Conservation (phyloP, 1,140 invertebrate species). For the Neodiprion virginianus region DNA sequence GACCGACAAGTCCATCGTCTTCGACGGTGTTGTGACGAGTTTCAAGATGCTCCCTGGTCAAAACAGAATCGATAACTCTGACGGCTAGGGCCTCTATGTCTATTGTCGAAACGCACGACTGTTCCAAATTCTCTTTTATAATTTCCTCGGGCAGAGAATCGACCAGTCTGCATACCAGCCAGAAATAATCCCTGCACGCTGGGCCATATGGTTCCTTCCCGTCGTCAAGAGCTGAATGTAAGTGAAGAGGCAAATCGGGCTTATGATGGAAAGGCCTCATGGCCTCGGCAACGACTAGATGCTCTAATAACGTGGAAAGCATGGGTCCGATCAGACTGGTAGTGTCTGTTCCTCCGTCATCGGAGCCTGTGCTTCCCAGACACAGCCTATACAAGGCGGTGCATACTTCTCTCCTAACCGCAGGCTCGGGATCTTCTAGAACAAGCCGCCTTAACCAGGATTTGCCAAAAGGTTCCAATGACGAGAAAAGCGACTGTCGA, state of each 20-base stretch:
- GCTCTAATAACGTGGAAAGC: slow-evolving; percentile 78
- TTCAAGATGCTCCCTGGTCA: slow-evolving; percentile 82
- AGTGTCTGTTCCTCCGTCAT: slow-evolving; percentile 66
- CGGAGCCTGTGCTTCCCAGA: slow-evolving; percentile 71
- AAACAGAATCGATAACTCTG: slow-evolving; percentile 76
- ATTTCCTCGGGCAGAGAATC: slow-evolving; percentile 84
- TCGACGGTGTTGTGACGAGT: slow-evolving; percentile 80
- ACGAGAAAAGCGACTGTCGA: slow-evolving; percentile 70
- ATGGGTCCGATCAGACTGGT: slow-evolving; percentile 76
- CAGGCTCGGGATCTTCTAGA: slow-evolving; percentile 84
- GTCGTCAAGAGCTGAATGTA: slow-evolving; percentile 73
- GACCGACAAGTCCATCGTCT: slow-evolving; percentile 88
- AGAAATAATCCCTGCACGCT: slow-evolving; percentile 93
- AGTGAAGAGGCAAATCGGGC: slow-evolving; percentile 55
- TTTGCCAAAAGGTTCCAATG: slow-evolving; percentile 67
- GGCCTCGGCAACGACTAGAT: slow-evolving; percentile 81
- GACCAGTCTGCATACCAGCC: slow-evolving; percentile 86
- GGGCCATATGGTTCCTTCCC: slow-evolving; percentile 92
- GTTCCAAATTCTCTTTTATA: slow-evolving; percentile 72
- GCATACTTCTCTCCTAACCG: slow-evolving; percentile 87
- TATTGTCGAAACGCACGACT: slow-evolving; percentile 61
- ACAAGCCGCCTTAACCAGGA: slow-evolving; percentile 79
- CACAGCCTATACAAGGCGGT: slow-evolving; percentile 87
- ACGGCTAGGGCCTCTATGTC: slow-evolving; percentile 80
- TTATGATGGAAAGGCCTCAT: slow-evolving; percentile 76